Evolutionary conservation across 2,888 invertebrate species (phyloP).

Genomic region (Villa cingulata): DNA sequence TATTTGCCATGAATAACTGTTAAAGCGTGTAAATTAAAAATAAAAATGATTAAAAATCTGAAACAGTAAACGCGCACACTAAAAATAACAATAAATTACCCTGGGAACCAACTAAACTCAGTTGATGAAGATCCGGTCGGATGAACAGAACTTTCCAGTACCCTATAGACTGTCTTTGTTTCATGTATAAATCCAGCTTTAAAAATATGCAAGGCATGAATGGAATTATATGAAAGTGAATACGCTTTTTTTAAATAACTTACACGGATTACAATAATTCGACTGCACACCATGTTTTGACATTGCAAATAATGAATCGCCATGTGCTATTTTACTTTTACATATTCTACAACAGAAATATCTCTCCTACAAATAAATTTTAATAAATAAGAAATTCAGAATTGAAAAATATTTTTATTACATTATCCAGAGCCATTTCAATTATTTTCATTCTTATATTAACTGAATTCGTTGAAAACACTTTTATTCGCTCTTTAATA

Average conservation of each 20-base stretch:
- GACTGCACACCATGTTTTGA: conserved; percentile 65
- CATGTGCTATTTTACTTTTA: conserved; percentile 45
- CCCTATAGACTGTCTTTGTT: conserved; percentile 53
- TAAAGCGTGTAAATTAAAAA: no score
- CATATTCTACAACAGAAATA: conserved; percentile 44
- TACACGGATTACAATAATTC: conserved; percentile 64
- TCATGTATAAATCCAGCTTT: conserved; percentile 61
- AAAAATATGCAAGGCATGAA: no score
- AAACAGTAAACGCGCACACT: neutral
- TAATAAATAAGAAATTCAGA: neutral
- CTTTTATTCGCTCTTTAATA: conserved; percentile 45
- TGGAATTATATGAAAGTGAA: no score
- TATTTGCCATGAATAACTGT: conserved; percentile 69
- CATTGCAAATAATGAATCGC: conserved; percentile 64
- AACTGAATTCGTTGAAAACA: conserved; percentile 53
- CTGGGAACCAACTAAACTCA: conserved; percentile 77
- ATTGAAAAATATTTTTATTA: conserved; percentile 10
- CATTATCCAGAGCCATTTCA: conserved; percentile 26
- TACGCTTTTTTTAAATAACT: conserved; percentile 8
- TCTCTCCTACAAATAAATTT: conserved; percentile 23
- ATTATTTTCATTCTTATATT: conserved; percentile 46
- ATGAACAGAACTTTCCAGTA: conserved; percentile 38
- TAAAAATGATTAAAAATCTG: no score
- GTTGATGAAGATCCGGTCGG: conserved; percentile 44
- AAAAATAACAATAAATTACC: conserved; percentile 27